Base-by-base conservation (phyloP, 1,140 invertebrate species). In the Neodiprion lecontei region DNA sequence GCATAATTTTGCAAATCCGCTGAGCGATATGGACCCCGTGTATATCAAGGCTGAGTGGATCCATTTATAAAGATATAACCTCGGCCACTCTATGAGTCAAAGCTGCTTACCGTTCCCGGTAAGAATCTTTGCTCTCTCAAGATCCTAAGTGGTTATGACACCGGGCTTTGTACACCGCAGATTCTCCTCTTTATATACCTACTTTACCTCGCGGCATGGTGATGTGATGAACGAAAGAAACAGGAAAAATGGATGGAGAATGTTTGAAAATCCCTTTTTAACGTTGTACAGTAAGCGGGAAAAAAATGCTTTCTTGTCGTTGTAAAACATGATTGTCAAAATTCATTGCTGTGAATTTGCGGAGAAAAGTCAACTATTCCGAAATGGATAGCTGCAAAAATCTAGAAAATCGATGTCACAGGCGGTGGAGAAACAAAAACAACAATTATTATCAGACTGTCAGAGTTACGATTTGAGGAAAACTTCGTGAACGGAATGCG, bases 21-120 rank as follows among this genome's bases (percentile, higher is more conserved):
- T 80, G 82, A 85, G 78, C 77, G 78, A 86, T 82, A 81, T 79
- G 76, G 72, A 65, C 23, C 75, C 71, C 69, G 73, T 70, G 67
- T 75, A 66, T 74, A 72, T 9, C 40, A 17, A 73, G 67, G 28
- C 67, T 69, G 78, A 86, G 83, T 82, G 81, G 76, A 81, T 84
- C 84, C 84, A 86, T 86, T 86, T 86, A 86, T 86, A 86, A 86
- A 85, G 85, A 85, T 86, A 86, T 86, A 85, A 84, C 84, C 75
- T 76, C 71, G 73, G 69, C 78, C 78, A 83, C 77, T 78, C 73
- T 70, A 76, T 71, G 77, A 77, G 28, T 74, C 72, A 79, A 85
- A 86, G 82, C 85, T 79, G 82, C 83, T 86, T 86, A 85, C 74
- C 75, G 72, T 76, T 77, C 76, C 74, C 76, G 73, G 71, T 69